Percentiles rank a stretch among this genome's conserved stretches.
phyloP scores from a whole-genome alignment of 1,140 invertebrate species.

The Globodera ellingtonae region DNA sequence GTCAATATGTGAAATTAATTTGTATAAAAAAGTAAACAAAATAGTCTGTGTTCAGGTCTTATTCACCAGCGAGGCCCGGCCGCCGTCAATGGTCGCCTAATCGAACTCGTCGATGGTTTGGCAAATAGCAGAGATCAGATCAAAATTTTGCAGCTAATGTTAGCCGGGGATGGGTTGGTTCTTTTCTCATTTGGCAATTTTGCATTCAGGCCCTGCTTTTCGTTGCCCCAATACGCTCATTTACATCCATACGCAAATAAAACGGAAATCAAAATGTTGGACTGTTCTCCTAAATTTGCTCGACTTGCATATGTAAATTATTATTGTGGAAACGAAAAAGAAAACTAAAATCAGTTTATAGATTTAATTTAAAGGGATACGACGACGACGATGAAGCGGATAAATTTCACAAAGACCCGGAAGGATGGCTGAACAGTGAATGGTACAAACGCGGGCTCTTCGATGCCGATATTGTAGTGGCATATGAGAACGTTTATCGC shows the following conservation, averaged over 20 bases:
- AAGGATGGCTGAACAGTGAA: constrained; percentile 27
- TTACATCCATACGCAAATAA: constrained; percentile 27
- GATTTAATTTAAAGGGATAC: background rate
- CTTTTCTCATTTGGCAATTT: background rate
- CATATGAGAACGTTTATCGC: constrained; percentile 36
- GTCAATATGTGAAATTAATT: constrained; percentile 15
- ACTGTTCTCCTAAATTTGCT: constrained; percentile 24
- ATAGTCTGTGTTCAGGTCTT: constrained; percentile 19
- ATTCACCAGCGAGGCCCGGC: constrained; percentile 42
- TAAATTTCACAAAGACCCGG: constrained; percentile 36
- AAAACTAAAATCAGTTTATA: background rate
- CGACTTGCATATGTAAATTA: background rate
- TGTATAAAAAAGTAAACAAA: background rate
- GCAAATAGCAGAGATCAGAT: background rate
- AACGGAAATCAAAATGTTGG: constrained; percentile 39
- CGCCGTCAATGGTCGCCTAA: constrained; percentile 21
- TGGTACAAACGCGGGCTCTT: constrained; percentile 21
- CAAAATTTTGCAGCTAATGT: constrained; percentile 34
- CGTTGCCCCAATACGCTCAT: constrained; percentile 42
- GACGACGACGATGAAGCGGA: constrained; percentile 33
- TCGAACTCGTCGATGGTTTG: constrained; percentile 19
- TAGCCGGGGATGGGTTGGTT: background rate
- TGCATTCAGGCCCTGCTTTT: constrained; percentile 36
- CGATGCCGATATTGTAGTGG: constrained; percentile 28
- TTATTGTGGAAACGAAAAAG: too few species aligned